Base-by-base conservation (phyloP, 2,113 vertebrate genomes). In the Serilophus lunatus region DNA sequence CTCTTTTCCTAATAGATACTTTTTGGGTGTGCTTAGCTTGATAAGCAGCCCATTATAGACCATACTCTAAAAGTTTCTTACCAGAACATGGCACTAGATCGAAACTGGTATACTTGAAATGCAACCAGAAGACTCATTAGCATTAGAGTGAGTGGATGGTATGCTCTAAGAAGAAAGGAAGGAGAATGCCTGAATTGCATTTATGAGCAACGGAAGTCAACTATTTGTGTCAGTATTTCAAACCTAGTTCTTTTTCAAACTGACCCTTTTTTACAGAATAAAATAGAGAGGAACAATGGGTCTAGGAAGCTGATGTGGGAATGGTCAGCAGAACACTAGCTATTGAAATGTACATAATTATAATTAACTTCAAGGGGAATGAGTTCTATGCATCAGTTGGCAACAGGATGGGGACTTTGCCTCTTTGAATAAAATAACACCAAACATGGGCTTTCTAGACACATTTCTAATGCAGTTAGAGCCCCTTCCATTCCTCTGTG, bases 331-430 rank as follows among this genome's bases (percentile, higher is more conserved):
- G 77, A 89, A 76, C 49, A 53, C 31, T 33, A 84, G 26, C 33
- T 90, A 47, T 40, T 86, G 47, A 72, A 64, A 86, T 26, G 36
- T n/a, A 25, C 20, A 45, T 45, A 87, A 3, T 87, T 94, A 79
- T 88, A 82, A 90, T 92, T 96, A 90, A 66, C 87, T 94, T 87
- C 45, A 90, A 72, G 87, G 63, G 50, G 45, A 87, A 72, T 56
- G 28, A 75, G 83, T 49, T 77, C 54, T 78, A 13, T 85, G 78
- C 42, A 47, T 68, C 70, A 17, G 11, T 15, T 92, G 63, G 84
- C 57, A 85, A 23, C 57, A 61, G 54, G 54, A 65, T 20, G 51
- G 36, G 51, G 40, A 29, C 44, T 86, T 80, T 78, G 45, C 47
- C 10, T 71, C 22, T 54, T 63, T 61, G 16, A 86, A 60, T 72